phyloP scores from a whole-genome alignment of 2,797 vertebrate genomes.

The Hirundo rustica region DNA sequence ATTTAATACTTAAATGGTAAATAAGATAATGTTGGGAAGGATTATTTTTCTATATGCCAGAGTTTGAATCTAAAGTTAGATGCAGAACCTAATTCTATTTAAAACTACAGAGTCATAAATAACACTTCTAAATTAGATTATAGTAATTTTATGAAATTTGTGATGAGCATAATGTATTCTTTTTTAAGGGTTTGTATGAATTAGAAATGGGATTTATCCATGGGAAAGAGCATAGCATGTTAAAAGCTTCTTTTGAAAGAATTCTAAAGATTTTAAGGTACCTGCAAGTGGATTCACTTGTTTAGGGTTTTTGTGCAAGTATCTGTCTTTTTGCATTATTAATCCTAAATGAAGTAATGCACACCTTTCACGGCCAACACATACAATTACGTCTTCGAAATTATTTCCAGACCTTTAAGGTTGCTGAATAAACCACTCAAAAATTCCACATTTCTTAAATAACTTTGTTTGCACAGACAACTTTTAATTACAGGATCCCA shows the following conservation, averaged over 20 bases:
- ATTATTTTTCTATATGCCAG: neutral
- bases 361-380: neutral
- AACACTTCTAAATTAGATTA: neutral
- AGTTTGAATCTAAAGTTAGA: neutral
- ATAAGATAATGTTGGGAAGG: neutral
- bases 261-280: neutral
- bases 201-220: neutral
- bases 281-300: neutral
- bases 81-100: neutral
- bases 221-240: neutral
- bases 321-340: neutral
- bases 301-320: neutral
- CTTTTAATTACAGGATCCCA: neutral
- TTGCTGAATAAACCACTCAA: neutral
- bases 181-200: neutral
- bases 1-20: neutral
- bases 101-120: neutral
- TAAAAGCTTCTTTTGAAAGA: neutral
- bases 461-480: neutral
- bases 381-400: neutral
- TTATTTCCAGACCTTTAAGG: neutral
- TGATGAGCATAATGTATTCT: neutral
- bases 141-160: neutral
- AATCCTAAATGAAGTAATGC: neutral
- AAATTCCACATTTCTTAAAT: neutral